phyloP scores from a whole-genome alignment of 2,113 vertebrate species.

The Vidua macroura region DNA sequence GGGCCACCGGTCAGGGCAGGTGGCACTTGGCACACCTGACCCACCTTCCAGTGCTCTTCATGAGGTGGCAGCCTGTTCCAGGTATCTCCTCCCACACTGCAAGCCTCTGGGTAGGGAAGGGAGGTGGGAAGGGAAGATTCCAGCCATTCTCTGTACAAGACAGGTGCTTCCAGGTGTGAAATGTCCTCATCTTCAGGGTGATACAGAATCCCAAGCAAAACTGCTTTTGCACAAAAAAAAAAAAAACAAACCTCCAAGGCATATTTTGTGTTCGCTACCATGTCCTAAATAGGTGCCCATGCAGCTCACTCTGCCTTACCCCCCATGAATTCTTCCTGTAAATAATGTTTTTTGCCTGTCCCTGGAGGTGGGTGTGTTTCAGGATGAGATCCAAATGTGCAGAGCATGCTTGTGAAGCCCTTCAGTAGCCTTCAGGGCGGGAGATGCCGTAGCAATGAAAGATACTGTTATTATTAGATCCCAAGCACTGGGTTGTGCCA shows the following conservation, averaged over 20 bases:
- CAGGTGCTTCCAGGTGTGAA: background rate
- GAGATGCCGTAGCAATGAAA: background rate
- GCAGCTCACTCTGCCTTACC: background rate
- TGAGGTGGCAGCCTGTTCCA: accelerated
- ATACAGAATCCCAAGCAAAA: background rate
- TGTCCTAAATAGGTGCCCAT: background rate
- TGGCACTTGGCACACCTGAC: background rate
- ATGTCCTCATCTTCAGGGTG: background rate
- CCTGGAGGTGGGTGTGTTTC: background rate
- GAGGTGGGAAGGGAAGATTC: background rate
- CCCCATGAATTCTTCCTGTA: background rate
- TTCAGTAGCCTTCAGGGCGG: background rate
- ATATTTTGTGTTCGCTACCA: accelerated
- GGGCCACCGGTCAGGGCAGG: background rate
- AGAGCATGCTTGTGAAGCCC: background rate
- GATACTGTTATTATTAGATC: constrained; percentile 36
- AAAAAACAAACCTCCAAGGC: background rate
- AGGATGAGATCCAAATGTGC: background rate
- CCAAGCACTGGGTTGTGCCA: constrained; percentile 34
- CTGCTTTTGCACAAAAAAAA: background rate
- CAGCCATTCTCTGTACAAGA: accelerated
- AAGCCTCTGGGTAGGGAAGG: background rate
- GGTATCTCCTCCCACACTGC: accelerated
- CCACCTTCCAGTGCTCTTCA: background rate
- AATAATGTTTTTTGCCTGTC: background rate